Base-by-base conservation (phyloP, 2,888 invertebrate genomes). In the Calameuta idolon region DNA sequence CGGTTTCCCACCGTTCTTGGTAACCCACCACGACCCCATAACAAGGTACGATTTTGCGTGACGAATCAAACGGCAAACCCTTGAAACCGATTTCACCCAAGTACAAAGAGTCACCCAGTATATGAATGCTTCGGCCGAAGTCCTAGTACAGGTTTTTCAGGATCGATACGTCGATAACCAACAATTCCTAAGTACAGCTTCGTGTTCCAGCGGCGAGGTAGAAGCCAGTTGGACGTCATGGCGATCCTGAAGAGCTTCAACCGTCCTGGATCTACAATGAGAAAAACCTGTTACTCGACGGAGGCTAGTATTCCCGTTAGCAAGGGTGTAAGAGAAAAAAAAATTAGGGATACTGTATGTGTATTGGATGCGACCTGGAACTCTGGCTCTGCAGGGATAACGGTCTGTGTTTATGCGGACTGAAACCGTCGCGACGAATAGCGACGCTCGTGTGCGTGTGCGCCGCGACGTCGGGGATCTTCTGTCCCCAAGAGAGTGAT, bases 401-500 rank as follows among this genome's bases (percentile, higher is more conserved):
- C 55, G 55, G 55, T 23, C 55, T 55, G 55, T 23, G 15, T 55
- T 55, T 55, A 55, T 55, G 55, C 55, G 55, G 55, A 55, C 9
- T 9, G 55, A 23, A 55, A 55, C 23, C 55, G 55, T 55, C 55
- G 55, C 55, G 55, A 55, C 55, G 55, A 23, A 23, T 55, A 55
- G 55, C 23, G 23, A 23, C 55, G 55, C 23, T 55, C 40, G 33
- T 68, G 37, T 55, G 68, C 35, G 75, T 33, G 73, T 78, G 69
- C 35, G 30, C 30, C 33, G 40, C 75, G 75, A 30, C 55, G 30
- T 35, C 55, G 74, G 55, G 55, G 31, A 55, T 73, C 74, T 75
- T 35, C 77, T 75, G 75, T 79, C 82, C 82, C 55, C 82, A 55
- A 69, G 82, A 81, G 82, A 81, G 82, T 82, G 83, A 83, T 83